phyloP scores from a whole-genome alignment of 2,113 vertebrate genomes.

The Coptodon bakossiorum region DNA sequence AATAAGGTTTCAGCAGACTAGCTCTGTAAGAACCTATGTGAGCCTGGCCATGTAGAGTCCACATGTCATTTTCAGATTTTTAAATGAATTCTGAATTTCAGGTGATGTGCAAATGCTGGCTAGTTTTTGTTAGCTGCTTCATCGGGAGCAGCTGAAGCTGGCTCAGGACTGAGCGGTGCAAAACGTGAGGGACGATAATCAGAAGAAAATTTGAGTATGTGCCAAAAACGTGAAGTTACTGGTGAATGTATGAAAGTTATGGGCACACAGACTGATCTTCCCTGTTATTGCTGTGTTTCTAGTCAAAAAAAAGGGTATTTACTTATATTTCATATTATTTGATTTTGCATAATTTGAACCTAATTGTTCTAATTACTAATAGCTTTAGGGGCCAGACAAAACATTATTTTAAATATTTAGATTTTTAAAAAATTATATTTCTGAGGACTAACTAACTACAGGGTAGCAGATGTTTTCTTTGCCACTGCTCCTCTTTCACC shows the following conservation, averaged over 20 bases:
- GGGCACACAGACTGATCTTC: background rate
- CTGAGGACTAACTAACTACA: background rate
- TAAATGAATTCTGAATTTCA: background rate
- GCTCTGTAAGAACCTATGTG: rapidly evolving
- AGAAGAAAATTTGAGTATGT: background rate
- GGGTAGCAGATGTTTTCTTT: background rate
- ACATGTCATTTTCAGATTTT: background rate
- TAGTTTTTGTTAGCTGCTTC: background rate
- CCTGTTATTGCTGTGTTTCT: rapidly evolving
- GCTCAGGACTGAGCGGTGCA: rapidly evolving
- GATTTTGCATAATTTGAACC: background rate
- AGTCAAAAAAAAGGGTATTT: background rate
- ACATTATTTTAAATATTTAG: background rate
- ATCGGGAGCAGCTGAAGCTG: background rate
- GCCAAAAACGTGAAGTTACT: background rate
- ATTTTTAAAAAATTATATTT: background rate
- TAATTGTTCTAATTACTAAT: background rate
- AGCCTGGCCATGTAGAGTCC: background rate
- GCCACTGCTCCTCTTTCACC: background rate
- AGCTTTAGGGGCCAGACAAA: background rate
- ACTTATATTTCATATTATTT: background rate
- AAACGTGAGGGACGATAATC: background rate
- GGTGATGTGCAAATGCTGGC: background rate
- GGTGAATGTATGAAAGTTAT: background rate
- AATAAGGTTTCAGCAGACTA: background rate